Evolutionary conservation across 2,888 invertebrate species (phyloP).

Genomic region (Atethmia centrago): DNA sequence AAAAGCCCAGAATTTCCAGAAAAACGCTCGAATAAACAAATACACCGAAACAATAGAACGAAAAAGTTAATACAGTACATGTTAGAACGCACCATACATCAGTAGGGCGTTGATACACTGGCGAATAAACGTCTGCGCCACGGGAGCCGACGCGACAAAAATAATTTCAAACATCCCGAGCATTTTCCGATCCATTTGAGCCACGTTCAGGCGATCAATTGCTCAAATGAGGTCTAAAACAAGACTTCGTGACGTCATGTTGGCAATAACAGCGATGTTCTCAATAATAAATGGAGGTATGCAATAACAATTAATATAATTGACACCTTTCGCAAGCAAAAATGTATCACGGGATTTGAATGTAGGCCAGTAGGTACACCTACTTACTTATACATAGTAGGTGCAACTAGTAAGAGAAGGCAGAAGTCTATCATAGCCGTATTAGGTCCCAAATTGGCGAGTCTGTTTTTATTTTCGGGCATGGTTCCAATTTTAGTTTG

Average conservation of each 20-base stretch:
- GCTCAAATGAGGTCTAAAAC: slow-evolving; percentile 71
- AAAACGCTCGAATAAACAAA: slow-evolving; percentile 60
- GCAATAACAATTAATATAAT: slow-evolving; percentile 54
- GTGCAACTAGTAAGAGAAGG: slow-evolving; percentile 8
- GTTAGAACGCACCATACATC: slow-evolving; percentile 80
- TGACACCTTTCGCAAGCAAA: slow-evolving; percentile 52
- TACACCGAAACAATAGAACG: slow-evolving; percentile 67
- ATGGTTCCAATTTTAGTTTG: slow-evolving; percentile 27
- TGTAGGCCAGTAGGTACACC: slow-evolving; percentile 8
- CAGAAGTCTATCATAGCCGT: slow-evolving; percentile 23
- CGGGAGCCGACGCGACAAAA: slow-evolving; percentile 83
- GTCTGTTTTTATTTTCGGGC: slow-evolving; percentile 42
- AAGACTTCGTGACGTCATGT: slow-evolving; percentile 55
- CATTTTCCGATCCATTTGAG: slow-evolving; percentile 84
- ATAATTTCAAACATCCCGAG: slow-evolving; percentile 81
- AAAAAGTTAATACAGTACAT: slow-evolving; percentile 80
- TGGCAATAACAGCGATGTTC: slow-evolving; percentile 50
- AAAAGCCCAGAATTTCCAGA: slow-evolving; percentile 52
- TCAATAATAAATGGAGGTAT: slow-evolving; percentile 45
- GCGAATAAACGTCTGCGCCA: slow-evolving; percentile 81
- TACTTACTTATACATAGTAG: neutral
- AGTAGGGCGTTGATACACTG: slow-evolving; percentile 85
- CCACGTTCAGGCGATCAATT: slow-evolving; percentile 71
- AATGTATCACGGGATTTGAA: slow-evolving; percentile 26
- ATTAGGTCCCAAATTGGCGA: slow-evolving; percentile 34